These are phyloP conservation scores for Cenopis cana DNA, from an alignment of 2,888 invertebrate genomes.

Conservation along the genomic window DNA sequence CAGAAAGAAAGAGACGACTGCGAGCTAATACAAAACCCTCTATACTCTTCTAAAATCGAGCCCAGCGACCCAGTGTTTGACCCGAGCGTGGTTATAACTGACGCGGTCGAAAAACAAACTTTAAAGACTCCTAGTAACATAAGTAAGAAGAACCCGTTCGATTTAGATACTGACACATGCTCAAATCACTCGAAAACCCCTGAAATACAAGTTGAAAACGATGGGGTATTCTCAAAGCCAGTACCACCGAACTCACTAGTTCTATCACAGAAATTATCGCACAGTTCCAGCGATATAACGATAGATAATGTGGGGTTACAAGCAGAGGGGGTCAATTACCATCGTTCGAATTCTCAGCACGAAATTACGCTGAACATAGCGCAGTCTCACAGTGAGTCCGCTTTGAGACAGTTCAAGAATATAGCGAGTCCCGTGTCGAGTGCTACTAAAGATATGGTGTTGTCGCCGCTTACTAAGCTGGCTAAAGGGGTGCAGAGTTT, in stretches of 20 bases:
- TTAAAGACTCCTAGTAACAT: constrained; percentile 71
- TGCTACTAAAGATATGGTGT: constrained; percentile 87
- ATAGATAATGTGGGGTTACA: constrained; percentile 55
- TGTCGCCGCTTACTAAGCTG: constrained; percentile 92
- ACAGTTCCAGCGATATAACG: constrained; percentile 88
- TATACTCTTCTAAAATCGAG: constrained; percentile 81
- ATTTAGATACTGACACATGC: constrained; percentile 53
- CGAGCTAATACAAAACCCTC: constrained; percentile 76
- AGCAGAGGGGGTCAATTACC: constrained; percentile 60
- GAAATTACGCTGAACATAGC: constrained; percentile 90
- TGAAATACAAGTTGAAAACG: constrained; percentile 84
- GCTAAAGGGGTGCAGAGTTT: constrained; percentile 95
- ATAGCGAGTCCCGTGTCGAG: constrained; percentile 88
- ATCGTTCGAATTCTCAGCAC: constrained; percentile 86
- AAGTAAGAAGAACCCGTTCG: constrained; percentile 73
- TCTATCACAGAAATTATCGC: constrained; percentile 87
- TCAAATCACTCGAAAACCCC: constrained; percentile 80
- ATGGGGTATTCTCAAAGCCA: constrained; percentile 67
- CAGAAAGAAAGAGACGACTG: constrained; percentile 68
- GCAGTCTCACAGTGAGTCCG: constrained; percentile 92
- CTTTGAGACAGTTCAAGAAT: constrained; percentile 88
- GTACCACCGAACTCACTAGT: constrained; percentile 84
- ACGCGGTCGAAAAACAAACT: constrained; percentile 57
- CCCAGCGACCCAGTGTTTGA: constrained; percentile 82
- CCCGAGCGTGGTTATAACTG: constrained; percentile 87